Percentiles rank a stretch among this genome's conserved stretches.
Evolutionary conservation across 1,140 invertebrate genomes (phyloP).

Genomic region (Lutraria rhynchaena): DNA sequence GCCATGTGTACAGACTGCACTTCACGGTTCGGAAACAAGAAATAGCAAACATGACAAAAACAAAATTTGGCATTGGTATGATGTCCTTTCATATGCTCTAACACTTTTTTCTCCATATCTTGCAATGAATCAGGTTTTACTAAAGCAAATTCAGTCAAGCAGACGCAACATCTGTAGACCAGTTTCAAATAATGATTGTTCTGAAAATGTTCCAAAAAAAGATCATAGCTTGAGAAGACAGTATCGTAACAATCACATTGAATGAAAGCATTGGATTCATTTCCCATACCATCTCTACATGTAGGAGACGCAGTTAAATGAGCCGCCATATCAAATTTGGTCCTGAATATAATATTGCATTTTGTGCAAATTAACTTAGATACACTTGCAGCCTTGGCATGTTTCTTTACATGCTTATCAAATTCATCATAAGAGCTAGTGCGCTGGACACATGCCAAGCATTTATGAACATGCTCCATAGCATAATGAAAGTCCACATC

Average conservation of each 20-base stretch:
- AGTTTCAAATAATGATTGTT: background rate
- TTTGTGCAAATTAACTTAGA: no score
- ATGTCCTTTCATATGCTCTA: no score
- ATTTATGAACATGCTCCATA: background rate
- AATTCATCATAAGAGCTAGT: conserved; percentile 5
- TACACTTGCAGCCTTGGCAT: no score
- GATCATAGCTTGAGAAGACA: background rate
- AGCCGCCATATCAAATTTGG: no score
- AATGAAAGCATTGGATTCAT: background rate
- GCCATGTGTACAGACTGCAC: background rate
- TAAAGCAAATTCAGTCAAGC: background rate
- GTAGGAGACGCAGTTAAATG: no score
- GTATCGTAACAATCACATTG: conserved; percentile 1
- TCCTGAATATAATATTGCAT: no score
- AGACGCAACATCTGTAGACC: background rate
- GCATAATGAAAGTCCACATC: background rate
- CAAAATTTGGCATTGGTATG: background rate
- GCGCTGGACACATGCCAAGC: background rate
- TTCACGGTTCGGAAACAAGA: background rate
- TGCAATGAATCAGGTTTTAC: no score
- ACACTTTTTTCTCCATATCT: no score
- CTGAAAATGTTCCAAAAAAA: background rate
- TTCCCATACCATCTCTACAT: no score
- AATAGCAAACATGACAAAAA: conserved; percentile 18
- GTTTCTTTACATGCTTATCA: background rate